Base-by-base conservation (phyloP, 2,888 invertebrate genomes). In the Dryobota labecula region DNA sequence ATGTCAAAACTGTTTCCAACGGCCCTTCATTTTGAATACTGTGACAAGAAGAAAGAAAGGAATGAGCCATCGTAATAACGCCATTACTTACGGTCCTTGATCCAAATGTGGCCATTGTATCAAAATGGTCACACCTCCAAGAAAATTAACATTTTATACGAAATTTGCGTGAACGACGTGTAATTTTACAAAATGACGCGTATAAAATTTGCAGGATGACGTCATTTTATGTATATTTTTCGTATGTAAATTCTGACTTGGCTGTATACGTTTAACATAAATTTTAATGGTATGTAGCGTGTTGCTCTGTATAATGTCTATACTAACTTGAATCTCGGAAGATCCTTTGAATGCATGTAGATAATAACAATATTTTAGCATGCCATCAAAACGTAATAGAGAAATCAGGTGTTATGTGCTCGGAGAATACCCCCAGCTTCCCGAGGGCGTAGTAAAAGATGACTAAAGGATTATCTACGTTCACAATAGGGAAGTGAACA, bases 61-160 rank as follows among this genome's bases (percentile, higher is more conserved):
- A 84, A 85, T 63, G 73, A 71, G 65, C 80, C 74, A 69, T 71
- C 74, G 51, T 85, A 86, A 88, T 84, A 77, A 70, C 69, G 63
- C 67, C 84, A 87, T 89, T 90, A 88, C 83, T 77, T 75, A 78
- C 84, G 83, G 83, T 85, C 86, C 82, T 86, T 87, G 88, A 87
- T 86, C 82, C 81, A 83, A 90, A 89, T 81, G 86, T 69, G 58
- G 81, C 86, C 84, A 87, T 90, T 90, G 84, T 89, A 82, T 83
- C 73, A 81, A 86, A 91, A 90, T 89, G 86, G 86, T 85, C 86
- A 86, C 88, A 90, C 87, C 86, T 86, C 76, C 64, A 70, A 71
- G 69, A 63, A 70, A 85, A 90, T 90, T 89, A 86, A 84, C 87
- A 90, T 90, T 90, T 90, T 67, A 68, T 68, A 77, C 70, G 24